phyloP scores from a whole-genome alignment of 2,888 invertebrate genomes.

The Odontocolon sp. region DNA sequence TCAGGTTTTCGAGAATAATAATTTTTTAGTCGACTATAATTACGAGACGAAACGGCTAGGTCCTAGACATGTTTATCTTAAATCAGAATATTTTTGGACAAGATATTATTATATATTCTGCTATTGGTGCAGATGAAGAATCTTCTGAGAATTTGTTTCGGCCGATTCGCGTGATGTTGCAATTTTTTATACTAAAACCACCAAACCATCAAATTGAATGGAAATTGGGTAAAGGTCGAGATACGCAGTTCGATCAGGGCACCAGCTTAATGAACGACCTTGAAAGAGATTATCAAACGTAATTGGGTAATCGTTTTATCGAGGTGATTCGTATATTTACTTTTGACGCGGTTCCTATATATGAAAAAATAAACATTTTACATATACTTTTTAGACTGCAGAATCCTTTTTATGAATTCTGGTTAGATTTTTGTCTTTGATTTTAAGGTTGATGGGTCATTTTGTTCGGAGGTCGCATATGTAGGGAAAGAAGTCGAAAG shows the following conservation, averaged over 20 bases:
- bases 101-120: too few species aligned
- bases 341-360: not conserved
- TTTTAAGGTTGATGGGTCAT: constrained; percentile 9
- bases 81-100: too few species aligned
- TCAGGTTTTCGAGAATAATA: too few species aligned
- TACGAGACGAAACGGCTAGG: too few species aligned
- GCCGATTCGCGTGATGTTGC: too few species aligned
- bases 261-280: not conserved
- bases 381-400: too few species aligned
- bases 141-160: too few species aligned
- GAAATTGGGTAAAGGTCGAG: constrained; percentile 16
- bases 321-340: not conserved
- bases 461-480: constrained; percentile 1
- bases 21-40: too few species aligned
- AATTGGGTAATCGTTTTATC: constrained; percentile 10
- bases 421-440: not conserved
- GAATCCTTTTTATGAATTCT: not conserved
- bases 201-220: not conserved
- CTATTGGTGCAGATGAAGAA: too few species aligned
- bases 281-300: constrained; percentile 24
- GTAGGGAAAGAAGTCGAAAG: not conserved
- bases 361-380: too few species aligned
- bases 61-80: too few species aligned
- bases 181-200: not conserved
- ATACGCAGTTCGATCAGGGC: not conserved